These are phyloP conservation scores for Micropterix aruncella DNA, from an alignment of 2,888 invertebrate species.

Conservation along the genomic window DNA sequence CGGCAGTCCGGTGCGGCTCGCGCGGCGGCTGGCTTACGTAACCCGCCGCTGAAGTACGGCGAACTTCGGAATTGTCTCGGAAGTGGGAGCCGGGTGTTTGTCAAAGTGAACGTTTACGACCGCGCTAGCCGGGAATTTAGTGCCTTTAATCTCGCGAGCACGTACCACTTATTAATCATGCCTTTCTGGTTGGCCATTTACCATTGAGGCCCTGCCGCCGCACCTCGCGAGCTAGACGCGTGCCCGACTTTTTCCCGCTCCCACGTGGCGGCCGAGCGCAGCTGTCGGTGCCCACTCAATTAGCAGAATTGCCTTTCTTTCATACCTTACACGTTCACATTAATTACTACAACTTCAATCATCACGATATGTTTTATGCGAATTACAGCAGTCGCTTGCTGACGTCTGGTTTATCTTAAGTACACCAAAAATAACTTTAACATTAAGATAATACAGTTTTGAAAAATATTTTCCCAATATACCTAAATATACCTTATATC, in stretches of 20 bases:
- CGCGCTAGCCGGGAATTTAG: background rate
- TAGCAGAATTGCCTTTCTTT: too few relatives aligned
- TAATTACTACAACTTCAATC: too few relatives aligned
- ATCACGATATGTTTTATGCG: too few relatives aligned
- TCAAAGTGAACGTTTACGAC: background rate
- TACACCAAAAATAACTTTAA: too few relatives aligned
- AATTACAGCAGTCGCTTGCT: too few relatives aligned
- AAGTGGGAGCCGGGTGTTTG: background rate
- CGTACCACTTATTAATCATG: background rate
- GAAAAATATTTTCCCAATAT: too few relatives aligned
- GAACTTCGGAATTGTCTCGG: background rate
- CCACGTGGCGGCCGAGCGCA: background rate
- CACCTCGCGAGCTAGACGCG: background rate
- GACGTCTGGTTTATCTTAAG: too few relatives aligned
- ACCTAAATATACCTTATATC: too few relatives aligned
- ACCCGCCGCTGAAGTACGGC: background rate
- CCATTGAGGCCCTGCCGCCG: background rate
- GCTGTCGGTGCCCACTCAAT: too few relatives aligned
- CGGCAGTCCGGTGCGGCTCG: too few relatives aligned
- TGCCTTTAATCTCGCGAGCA: background rate
- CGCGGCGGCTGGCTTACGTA: background rate
- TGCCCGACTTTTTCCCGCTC: background rate
- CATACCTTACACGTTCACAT: too few relatives aligned
- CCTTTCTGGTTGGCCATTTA: background rate
- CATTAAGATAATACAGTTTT: too few relatives aligned